Evolutionary conservation across 2,888 invertebrate species (phyloP).

Genomic region (Drosophila neoperkinsi): DNA sequence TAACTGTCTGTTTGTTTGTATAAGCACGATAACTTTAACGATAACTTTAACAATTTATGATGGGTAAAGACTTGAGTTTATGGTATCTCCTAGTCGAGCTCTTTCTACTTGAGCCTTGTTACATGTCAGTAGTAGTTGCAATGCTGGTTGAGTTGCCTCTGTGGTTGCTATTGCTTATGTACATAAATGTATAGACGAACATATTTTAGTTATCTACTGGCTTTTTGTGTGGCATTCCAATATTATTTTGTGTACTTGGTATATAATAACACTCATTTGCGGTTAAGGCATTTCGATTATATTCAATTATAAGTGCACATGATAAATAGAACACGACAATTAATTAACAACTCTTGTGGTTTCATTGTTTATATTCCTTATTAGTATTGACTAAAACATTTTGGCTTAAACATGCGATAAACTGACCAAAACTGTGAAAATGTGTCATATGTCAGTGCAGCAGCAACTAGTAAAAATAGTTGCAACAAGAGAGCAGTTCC

Average conservation of each 20-base stretch:
- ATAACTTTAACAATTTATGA: neutral
- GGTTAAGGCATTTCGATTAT: constrained; percentile 52
- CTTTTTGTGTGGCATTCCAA: constrained; percentile 28
- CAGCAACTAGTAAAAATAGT: neutral
- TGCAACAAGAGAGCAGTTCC: constrained; percentile 7
- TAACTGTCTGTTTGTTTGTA: neutral
- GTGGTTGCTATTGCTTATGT: constrained; percentile 14
- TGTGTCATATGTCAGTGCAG: constrained; percentile 36
- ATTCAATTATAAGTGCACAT: constrained; percentile 53
- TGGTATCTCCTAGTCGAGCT: neutral
- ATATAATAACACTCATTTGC: constrained; percentile 63
- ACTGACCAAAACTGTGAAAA: constrained; percentile 37
- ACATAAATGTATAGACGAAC: neutral
- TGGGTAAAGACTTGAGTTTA: too few species aligned
- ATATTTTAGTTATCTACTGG: constrained; percentile 7
- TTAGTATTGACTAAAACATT: neutral
- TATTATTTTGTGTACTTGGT: constrained; percentile 40
- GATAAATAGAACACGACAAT: constrained; percentile 36
- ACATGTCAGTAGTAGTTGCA: neutral
- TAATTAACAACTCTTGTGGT: neutral
- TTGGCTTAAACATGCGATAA: constrained; percentile 10
- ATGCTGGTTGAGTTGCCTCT: constrained; percentile 10
- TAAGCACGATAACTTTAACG: neutral
- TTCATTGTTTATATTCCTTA: neutral
- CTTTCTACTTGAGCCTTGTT: neutral